These are phyloP conservation scores for Timema podura DNA, from an alignment of 2,888 invertebrate species.

Conservation along the genomic window DNA sequence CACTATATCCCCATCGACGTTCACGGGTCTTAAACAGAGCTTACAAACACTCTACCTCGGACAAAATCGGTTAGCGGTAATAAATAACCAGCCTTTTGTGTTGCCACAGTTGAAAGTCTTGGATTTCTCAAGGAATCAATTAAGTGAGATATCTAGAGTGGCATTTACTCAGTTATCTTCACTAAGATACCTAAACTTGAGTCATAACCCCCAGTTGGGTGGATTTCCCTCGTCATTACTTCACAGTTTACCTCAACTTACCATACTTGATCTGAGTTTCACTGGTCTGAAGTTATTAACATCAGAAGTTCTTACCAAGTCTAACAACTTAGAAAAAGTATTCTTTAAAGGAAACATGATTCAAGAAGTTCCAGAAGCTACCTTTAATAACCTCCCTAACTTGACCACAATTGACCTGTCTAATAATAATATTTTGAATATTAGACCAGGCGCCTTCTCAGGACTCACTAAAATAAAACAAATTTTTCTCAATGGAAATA, in stretches of 20 bases:
- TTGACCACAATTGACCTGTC: slow-evolving; percentile 72
- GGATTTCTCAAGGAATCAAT: slow-evolving; percentile 69
- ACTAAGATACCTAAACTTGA: slow-evolving; percentile 56
- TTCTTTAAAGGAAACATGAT: slow-evolving; percentile 69
- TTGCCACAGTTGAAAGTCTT: slow-evolving; percentile 62
- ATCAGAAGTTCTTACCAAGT: slow-evolving; percentile 65
- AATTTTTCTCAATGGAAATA: slow-evolving; percentile 70
- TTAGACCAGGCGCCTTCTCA: slow-evolving; percentile 71
- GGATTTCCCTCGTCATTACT: slow-evolving; percentile 59
- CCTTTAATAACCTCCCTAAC: slow-evolving; percentile 72
- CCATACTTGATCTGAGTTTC: slow-evolving; percentile 67
- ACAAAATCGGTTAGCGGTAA: slow-evolving; percentile 66
- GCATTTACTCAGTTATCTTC: slow-evolving; percentile 29
- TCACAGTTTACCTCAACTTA: slow-evolving; percentile 63
- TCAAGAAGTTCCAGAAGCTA: slow-evolving; percentile 70
- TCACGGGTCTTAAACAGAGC: slow-evolving; percentile 69
- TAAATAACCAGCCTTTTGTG: slow-evolving; percentile 61
- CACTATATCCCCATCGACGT: slow-evolving; percentile 66
- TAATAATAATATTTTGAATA: slow-evolving; percentile 70
- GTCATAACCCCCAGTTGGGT: slow-evolving; percentile 65
- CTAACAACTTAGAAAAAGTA: slow-evolving; percentile 61
- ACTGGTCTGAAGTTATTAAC: slow-evolving; percentile 71
- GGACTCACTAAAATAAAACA: slow-evolving; percentile 70
- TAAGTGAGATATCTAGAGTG: slow-evolving; percentile 19
- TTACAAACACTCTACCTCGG: slow-evolving; percentile 67